Evolutionary conservation across 2,797 vertebrate species (phyloP).

Genomic region (Taeniopygia guttata): DNA sequence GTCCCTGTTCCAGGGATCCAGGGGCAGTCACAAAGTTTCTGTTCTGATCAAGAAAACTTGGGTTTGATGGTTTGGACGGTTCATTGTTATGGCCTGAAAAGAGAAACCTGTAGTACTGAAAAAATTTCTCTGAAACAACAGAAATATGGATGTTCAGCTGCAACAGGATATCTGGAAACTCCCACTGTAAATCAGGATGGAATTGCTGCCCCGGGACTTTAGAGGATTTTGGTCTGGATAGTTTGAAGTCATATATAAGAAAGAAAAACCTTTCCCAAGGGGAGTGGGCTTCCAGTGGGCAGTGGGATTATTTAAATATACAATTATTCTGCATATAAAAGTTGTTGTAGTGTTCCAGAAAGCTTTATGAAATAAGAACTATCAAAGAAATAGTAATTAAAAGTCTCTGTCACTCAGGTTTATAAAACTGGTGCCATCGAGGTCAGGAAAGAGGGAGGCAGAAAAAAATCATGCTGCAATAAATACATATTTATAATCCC

Average conservation of each 20-base stretch:
- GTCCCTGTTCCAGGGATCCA: neutral
- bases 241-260: neutral
- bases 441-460: neutral
- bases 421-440: neutral
- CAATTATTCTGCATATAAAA: neutral
- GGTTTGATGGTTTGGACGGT: neutral
- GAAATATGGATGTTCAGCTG: neutral
- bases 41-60: neutral
- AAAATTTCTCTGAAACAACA: rapidly evolving
- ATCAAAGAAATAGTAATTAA: neutral
- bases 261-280: neutral
- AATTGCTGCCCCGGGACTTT: neutral
- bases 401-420: rapidly evolving
- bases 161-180: neutral
- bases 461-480: rapidly evolving
- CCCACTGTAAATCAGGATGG: neutral
- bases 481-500: too few species aligned
- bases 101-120: neutral
- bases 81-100: neutral
- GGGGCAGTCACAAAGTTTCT: neutral
- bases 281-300: neutral
- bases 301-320: neutral
- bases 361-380: neutral
- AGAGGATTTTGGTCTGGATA: neutral
- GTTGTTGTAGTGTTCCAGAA: neutral